Evolutionary conservation across 2,888 invertebrate genomes (phyloP).

Genomic region (Erpobdella octoculata): DNA sequence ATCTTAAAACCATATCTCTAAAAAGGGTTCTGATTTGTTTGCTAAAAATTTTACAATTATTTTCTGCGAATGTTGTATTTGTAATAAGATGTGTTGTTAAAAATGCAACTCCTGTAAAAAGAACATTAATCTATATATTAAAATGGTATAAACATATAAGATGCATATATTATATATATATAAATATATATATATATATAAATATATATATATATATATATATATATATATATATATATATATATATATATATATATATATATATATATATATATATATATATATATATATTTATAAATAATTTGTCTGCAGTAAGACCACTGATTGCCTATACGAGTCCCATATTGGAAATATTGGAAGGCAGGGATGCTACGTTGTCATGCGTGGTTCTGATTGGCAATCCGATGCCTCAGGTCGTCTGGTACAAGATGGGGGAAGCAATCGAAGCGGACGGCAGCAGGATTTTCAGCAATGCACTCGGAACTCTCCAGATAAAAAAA

Average conservation of each 20-base stretch:
- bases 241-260: not conserved
- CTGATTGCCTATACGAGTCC: conserved; percentile 53
- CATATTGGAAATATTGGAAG: conserved; percentile 50
- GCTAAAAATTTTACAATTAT: no score
- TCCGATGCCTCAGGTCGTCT: conserved; percentile 48
- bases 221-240: not conserved
- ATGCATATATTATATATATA: not conserved
- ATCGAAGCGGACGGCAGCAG: not conserved
- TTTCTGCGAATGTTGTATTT: no score
- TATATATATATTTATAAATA: not conserved
- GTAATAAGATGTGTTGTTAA: no score
- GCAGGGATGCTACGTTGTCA: conserved; percentile 48
- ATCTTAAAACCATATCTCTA: no score
- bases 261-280: not conserved
- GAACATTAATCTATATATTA: no score
- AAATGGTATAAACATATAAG: not conserved
- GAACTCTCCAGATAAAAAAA: not conserved
- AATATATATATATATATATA: not conserved
- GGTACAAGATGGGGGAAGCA: conserved; percentile 4
- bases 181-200: not conserved
- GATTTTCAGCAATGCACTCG: not conserved
- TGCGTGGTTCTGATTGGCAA: conserved; percentile 53
- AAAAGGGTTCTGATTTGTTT: no score
- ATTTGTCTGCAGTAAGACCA: conserved; percentile 52
- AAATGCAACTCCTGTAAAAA: no score